Evolutionary conservation across 1,140 invertebrate species (phyloP).

Genomic region (Adoxophyes honmai): DNA sequence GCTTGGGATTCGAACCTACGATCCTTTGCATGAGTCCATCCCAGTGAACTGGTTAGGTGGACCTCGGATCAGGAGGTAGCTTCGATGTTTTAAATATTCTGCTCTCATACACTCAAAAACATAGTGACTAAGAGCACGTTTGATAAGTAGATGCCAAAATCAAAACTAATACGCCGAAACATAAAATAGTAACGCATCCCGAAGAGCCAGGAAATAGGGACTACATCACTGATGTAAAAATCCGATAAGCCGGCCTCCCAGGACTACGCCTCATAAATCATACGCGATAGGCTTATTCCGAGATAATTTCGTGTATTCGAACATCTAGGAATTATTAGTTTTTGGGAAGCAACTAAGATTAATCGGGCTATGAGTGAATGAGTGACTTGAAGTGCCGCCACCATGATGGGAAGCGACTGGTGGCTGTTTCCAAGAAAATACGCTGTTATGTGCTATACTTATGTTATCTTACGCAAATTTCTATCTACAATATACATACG

Average conservation of each 20-base stretch:
- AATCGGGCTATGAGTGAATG: too few relatives aligned
- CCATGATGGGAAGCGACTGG: too few relatives aligned
- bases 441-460: too few relatives aligned
- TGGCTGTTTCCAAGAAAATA: too few relatives aligned
- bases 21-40: too few relatives aligned
- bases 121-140: not conserved
- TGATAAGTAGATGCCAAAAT: not conserved
- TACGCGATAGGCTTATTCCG: slow-evolving; percentile 10
- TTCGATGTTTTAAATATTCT: too few relatives aligned
- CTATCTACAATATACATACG: too few relatives aligned
- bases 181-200: not conserved
- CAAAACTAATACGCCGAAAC: slow-evolving; percentile 1
- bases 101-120: not conserved
- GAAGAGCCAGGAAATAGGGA: not conserved
- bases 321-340: not conserved
- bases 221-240: slow-evolving; percentile 4
- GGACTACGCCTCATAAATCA: slow-evolving; percentile 5
- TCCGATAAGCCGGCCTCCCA: not conserved
- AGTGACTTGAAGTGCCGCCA: too few relatives aligned
- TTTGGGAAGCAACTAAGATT: not conserved
- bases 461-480: too few relatives aligned
- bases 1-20: too few relatives aligned
- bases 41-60: too few relatives aligned
- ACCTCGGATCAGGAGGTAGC: too few relatives aligned
- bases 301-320: not conserved